Conservation (phyloP, 2,888 invertebrate species). For the Chrysina gloriosa region DNA sequence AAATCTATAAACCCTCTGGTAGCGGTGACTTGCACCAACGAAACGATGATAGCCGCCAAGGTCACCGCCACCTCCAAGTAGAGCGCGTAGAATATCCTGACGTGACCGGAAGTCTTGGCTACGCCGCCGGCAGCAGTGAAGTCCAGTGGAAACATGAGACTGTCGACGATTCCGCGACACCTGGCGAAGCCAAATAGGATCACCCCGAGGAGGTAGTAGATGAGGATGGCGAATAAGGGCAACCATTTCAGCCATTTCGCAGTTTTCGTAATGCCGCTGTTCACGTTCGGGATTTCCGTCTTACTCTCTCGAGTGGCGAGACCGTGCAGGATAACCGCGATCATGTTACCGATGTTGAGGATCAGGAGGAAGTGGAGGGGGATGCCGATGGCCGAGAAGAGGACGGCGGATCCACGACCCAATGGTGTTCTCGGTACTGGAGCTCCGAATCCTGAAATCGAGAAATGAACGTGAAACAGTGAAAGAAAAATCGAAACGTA, state of each 20-base stretch:
- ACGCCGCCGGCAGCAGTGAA: constrained; percentile 79
- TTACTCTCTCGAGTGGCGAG: constrained; percentile 58
- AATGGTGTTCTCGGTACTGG: constrained; percentile 75
- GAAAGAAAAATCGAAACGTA: neutral
- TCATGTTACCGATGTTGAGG: constrained; percentile 68
- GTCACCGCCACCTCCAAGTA: constrained; percentile 77
- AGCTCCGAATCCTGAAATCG: constrained; percentile 76
- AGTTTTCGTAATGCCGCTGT: constrained; percentile 27
- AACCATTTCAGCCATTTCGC: constrained; percentile 62
- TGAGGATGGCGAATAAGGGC: constrained; percentile 62
- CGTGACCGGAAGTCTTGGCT: constrained; percentile 69
- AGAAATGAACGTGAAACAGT: constrained; percentile 10
- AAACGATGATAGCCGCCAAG: constrained; percentile 71
- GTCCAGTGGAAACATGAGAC: constrained; percentile 75
- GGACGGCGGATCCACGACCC: constrained; percentile 72
- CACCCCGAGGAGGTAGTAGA: constrained; percentile 73
- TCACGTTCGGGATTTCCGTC: constrained; percentile 53
- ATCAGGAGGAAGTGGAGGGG: constrained; percentile 75
- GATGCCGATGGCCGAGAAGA: constrained; percentile 75
- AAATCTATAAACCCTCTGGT: constrained; percentile 68
- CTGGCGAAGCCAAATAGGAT: constrained; percentile 72
- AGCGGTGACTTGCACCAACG: constrained; percentile 71
- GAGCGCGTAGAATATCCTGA: constrained; percentile 73
- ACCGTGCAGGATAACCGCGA: constrained; percentile 66
- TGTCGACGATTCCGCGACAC: constrained; percentile 65